Percentiles rank a stretch among this genome's conserved stretches.
Evolutionary conservation across 2,888 invertebrate species (phyloP).

Genomic region (Gari tellinella): DNA sequence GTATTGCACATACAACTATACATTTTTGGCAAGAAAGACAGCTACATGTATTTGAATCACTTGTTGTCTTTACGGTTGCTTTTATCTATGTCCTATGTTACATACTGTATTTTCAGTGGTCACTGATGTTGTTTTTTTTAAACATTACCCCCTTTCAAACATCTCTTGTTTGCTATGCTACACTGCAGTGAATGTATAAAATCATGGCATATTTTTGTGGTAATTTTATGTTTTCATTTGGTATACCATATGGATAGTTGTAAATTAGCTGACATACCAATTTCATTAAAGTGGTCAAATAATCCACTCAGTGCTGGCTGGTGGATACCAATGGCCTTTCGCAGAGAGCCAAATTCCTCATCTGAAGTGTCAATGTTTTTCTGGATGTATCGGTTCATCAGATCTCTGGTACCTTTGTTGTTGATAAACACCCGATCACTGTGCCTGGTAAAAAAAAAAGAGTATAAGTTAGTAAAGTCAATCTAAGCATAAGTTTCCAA

Average conservation of each 20-base stretch:
- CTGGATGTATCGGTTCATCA: background rate
- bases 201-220: background rate
- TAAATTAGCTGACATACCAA: background rate
- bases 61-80: no score
- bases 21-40: no score
- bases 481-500: no score
- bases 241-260: background rate
- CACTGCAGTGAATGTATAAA: no score
- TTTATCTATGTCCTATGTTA: no score
- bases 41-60: no score
- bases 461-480: background rate
- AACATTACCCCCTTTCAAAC: no score
- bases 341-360: background rate
- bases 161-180: no score
- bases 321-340: background rate
- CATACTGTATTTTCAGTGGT: no score
- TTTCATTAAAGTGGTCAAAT: background rate
- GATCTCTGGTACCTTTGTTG: background rate
- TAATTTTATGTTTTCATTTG: background rate
- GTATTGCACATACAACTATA: no score
- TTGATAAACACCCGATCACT: background rate
- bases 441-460: background rate
- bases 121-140: no score
- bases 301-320: background rate
- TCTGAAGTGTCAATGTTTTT: background rate